Evolutionary conservation across 2,888 invertebrate genomes (phyloP), one percentile per base, ranked within the genome.

Genomic region (Eucriotettix oculatus): DNA sequence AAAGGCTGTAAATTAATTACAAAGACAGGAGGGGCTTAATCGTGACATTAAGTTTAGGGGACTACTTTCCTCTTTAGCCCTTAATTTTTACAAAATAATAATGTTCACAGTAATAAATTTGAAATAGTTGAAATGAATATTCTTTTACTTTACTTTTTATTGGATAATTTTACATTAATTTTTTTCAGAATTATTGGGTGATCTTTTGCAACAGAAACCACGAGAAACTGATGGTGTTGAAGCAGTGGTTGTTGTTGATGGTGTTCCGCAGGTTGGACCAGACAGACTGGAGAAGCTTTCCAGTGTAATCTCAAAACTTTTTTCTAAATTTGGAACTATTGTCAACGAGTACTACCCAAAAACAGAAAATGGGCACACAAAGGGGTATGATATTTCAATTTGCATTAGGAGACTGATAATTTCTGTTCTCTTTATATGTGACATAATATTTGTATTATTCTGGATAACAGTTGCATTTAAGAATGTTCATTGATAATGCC

Each of bases 191-290:
- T 80, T 99, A 60, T 76, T 98, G 64, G 89, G 83, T n/a, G 98
- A 98, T 74, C 77, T 98, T 67, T 74, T 97, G 66, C 84, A 85
- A 67, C 84, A 87, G 67, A 89, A 89, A 71, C 99, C 99, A 1
- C 87, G 88, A 66, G 95, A 96, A 75, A 90, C 92, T 9, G 96
- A 96, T 75, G 96, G 96, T 56, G 92, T 96, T 60, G 96, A 98
- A 73, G 90, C 89, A 69, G 92, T 97, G 57, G 85, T 99, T 65
- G 90, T 99, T 12, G 90, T 99, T 11, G 98, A 98, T 72, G 95
- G 97, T 65, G 89, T 95, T 60, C 99, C 99, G 53, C 86, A 90
- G 73, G 96, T 98, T 67, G 95, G 91, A 58, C 87, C 90, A 44
- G 91, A 92, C 66, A 83, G 95, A 59, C 76, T 95, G 65, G 93